These are phyloP conservation scores for Hetaerina americana DNA, from an alignment of 1,140 invertebrate genomes.

Conservation along the genomic window DNA sequence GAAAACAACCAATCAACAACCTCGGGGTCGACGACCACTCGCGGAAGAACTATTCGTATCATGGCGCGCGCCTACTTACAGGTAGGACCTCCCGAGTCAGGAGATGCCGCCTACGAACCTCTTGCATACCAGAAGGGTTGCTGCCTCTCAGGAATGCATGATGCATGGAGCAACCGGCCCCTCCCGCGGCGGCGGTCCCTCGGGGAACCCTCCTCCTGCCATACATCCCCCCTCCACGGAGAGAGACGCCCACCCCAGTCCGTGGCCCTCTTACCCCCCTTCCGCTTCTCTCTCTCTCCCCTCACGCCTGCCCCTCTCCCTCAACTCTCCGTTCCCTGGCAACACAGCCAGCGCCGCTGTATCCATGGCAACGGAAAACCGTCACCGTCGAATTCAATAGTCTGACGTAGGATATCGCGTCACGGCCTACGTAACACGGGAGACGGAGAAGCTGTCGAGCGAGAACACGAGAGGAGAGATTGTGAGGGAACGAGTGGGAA, in stretches of 20 bases:
- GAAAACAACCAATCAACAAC: too few species aligned
- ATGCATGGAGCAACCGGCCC: too few species aligned
- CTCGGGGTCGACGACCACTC: too few species aligned
- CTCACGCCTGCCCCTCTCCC: neutral
- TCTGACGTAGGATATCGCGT: neutral
- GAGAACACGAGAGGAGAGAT: neutral
- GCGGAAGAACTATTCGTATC: too few species aligned
- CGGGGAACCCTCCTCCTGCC: too few species aligned
- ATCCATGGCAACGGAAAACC: neutral
- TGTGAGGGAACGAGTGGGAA: neutral
- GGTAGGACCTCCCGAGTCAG: too few species aligned
- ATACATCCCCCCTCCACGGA: neutral
- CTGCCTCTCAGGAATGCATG: too few species aligned
- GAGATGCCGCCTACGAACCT: too few species aligned
- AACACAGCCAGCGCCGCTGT: neutral
- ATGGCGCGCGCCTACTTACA: too few species aligned
- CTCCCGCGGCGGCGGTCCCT: too few species aligned
- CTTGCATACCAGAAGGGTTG: too few species aligned
- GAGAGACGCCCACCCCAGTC: neutral
- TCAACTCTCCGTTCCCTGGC: neutral
- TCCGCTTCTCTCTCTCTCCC: neutral
- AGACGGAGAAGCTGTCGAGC: neutral
- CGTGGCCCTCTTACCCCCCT: neutral
- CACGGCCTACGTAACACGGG: neutral
- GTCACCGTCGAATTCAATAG: neutral